These are phyloP conservation scores for Dryadula phaetusa DNA, from an alignment of 2,888 invertebrate species.

Conservation along the genomic window DNA sequence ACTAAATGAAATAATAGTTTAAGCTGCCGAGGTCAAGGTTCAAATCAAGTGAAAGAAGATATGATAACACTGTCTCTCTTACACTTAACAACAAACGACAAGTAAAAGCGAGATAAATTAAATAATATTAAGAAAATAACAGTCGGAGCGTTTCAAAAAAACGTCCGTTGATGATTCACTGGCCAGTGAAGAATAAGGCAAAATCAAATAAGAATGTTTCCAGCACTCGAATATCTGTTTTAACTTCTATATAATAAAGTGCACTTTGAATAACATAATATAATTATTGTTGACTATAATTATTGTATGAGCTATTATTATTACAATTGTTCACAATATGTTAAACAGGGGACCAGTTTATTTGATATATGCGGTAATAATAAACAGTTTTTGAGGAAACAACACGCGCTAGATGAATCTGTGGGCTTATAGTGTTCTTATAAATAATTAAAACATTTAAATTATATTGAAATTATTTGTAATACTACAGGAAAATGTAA, in stretches of 20 bases:
- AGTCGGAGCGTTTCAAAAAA: slow-evolving; percentile 45
- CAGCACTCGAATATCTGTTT: slow-evolving; percentile 1
- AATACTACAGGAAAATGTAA: no score
- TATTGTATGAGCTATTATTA: slow-evolving; percentile 16
- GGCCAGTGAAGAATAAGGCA: slow-evolving; percentile 23
- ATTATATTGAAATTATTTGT: no score
- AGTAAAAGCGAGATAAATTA: slow-evolving; percentile 39
- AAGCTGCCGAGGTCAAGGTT: slow-evolving; percentile 73
- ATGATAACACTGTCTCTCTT: slow-evolving; percentile 37
- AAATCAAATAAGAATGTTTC: not conserved
- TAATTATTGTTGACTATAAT: slow-evolving; percentile 20
- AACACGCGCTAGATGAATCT: not conserved
- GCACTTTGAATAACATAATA: not conserved
- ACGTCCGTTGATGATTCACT: slow-evolving; percentile 48
- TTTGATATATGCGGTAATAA: not conserved
- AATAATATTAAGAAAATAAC: slow-evolving; percentile 29
- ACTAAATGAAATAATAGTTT: slow-evolving; percentile 47
- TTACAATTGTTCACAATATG: slow-evolving; percentile 30
- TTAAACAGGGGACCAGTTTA: slow-evolving; percentile 11
- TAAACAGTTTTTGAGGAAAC: not conserved
- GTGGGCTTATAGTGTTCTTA: no score
- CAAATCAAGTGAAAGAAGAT: slow-evolving; percentile 52
- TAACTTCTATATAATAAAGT: not conserved
- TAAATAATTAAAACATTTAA: no score
- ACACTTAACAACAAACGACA: slow-evolving; percentile 28